Evolutionary conservation across 2,888 invertebrate species (phyloP), one percentile per base, ranked within the genome.

Genomic region (Volucella bombylans): DNA sequence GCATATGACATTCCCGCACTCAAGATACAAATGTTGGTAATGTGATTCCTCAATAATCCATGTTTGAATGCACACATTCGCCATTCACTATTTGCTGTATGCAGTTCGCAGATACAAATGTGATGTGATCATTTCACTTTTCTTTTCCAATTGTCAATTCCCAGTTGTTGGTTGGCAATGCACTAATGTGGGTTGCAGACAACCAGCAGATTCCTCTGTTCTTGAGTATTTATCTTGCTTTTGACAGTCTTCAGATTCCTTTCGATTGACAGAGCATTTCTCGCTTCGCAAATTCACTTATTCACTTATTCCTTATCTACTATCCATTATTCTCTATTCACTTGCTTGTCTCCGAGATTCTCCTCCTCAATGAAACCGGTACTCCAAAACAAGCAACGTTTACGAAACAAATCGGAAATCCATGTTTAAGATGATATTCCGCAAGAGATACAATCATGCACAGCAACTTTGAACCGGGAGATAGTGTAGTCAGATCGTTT

Each of bases 351-450:
- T 43, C 43, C 31, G 31, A 31, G 6, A 31, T 31, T 39, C 39
- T 61, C 43, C 52, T 54, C 54, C 12, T 12, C 18, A 10, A 8
- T 18, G 43, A 31, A 31, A 31, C 31, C 31, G 31, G 31, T 31
- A 31, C 6, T 31, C 6, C 43, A 4, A 39, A 31, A 45, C n/a
- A 15, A 23, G 15, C 11, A 39, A 15, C 52, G 43, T 68, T 83
- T 83, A 74, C 83, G 79, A 83, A 83, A 83, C 79, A 83, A 76
- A 83, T 74, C 82, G 73, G 82, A 83, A 83, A 73, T 83, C 65
- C 71, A 83, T 57, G 68, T 71, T n/a, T 50, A 15, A 67, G 71
- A 65, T 76, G 74, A 43, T 80, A 79, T 83, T 80, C 83, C 71
- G 71, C 80, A 83, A 83, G 71, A 69, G 74, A 74, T 74, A 71